A percentile compares a stretch with the other conserved stretches of the same genome.
phyloP scores from a whole-genome alignment of 23 tunicate species.

The Diplosoma virens region DNA sequence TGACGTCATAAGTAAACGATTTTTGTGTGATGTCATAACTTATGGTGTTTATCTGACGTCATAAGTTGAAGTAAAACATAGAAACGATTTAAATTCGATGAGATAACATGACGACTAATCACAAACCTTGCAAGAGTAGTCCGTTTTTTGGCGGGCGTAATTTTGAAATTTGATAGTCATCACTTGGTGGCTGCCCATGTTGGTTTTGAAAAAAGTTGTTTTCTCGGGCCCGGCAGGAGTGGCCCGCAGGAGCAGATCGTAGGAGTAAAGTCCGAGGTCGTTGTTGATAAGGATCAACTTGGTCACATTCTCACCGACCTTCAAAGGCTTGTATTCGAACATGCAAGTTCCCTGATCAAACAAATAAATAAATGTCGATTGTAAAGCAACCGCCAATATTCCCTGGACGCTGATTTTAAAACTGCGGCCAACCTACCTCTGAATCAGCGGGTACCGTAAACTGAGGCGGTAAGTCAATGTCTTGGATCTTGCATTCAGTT shows the following conservation, averaged over 20 bases:
- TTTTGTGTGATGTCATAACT: too few relatives aligned
- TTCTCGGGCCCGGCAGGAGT: conserved; percentile 72
- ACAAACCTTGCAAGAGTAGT: conserved; percentile 83
- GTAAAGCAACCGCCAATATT: too few relatives aligned
- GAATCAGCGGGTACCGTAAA: conserved; percentile 89
- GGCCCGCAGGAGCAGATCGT: conserved; percentile 72
- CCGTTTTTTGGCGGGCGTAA: conserved; percentile 89
- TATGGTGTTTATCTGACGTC: too few relatives aligned
- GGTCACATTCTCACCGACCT: conserved; percentile 64
- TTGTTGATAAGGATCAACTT: conserved; percentile 60
- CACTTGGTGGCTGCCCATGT: conserved; percentile 62
- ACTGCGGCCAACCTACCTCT: conserved; percentile 57
- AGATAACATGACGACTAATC: too few relatives aligned
- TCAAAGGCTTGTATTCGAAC: conserved; percentile 94
- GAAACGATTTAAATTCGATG: too few relatives aligned
- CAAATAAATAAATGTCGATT: too few relatives aligned
- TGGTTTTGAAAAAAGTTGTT: conserved; percentile 62
- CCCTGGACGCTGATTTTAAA: too few relatives aligned
- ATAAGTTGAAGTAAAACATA: too few relatives aligned
- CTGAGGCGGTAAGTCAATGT: conserved; percentile 87
- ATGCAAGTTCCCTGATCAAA: conserved; percentile 88
- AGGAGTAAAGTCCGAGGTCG: conserved; percentile 83
- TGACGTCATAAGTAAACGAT: too few relatives aligned
- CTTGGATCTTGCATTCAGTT: conserved; percentile 88
- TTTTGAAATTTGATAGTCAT: conserved; percentile 81